Percentiles rank a stretch among this genome's conserved stretches.
Evolutionary conservation across 2,113 vertebrate genomes (phyloP).

Genomic region (Maccullochella peelii): DNA sequence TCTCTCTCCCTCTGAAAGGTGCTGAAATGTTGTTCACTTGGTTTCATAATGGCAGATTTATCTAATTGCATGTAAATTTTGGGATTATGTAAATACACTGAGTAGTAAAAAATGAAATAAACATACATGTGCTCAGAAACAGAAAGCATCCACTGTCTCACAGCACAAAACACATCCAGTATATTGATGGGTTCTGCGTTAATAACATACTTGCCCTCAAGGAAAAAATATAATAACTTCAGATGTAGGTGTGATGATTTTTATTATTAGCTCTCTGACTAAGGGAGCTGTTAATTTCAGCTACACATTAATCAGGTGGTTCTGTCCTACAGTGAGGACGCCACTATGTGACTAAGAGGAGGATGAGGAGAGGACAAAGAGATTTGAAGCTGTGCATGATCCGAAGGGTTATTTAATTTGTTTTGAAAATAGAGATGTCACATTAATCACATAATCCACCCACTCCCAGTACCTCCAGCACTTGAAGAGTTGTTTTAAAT

Average conservation of each 20-base stretch:
- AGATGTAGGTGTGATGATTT: conserved; percentile 42
- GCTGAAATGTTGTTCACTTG: conserved; percentile 37
- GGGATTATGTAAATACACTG: conserved; percentile 14
- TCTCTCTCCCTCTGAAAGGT: conserved; percentile 40
- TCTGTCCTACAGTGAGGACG: conserved; percentile 10
- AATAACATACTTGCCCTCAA: conserved; percentile 40
- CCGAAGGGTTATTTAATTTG: conserved; percentile 3
- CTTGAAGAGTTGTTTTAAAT: conserved; percentile 41
- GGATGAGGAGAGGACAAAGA: conserved; percentile 24
- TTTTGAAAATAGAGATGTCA: conserved; percentile 21
- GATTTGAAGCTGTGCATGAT: conserved; percentile 7
- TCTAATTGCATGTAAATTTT: conserved; percentile 28
- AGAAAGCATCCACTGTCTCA: not conserved
- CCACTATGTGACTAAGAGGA: conserved; percentile 11
- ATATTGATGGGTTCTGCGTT: conserved; percentile 34
- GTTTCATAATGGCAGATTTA: conserved; percentile 43
- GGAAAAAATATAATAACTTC: conserved; percentile 51
- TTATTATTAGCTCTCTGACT: conserved; percentile 47
- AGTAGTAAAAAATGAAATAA: conserved; percentile 3
- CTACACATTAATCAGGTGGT: conserved; percentile 51
- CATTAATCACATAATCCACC: conserved; percentile 33
- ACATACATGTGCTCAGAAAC: conserved; percentile 11
- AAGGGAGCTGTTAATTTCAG: conserved; percentile 49
- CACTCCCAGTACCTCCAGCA: conserved; percentile 24
- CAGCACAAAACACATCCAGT: not conserved